Evolutionary conservation across 1,140 invertebrate genomes (phyloP).

Genomic region (Pemphigus obesinymphae): DNA sequence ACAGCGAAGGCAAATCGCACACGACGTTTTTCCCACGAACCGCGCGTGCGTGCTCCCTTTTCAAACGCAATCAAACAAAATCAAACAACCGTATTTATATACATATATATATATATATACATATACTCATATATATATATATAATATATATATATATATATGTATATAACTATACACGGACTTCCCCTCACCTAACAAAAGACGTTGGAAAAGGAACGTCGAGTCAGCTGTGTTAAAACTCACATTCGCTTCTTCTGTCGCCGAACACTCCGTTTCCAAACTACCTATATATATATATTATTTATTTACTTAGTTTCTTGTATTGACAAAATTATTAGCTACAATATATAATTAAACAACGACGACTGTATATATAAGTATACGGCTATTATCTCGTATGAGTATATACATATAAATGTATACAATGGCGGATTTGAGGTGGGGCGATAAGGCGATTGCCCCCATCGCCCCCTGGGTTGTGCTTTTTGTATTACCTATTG

Average conservation of each 20-base stretch:
- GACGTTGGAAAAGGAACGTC: neutral
- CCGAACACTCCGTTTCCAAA: neutral
- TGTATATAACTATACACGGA: neutral
- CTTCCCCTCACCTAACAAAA: slow-evolving; percentile 1
- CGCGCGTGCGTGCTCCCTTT: slow-evolving; percentile 1
- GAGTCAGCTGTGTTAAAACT: slow-evolving; percentile 22
- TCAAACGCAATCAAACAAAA: slow-evolving; percentile 39
- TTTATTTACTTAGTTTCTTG: neutral
- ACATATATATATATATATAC: neutral
- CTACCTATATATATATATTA: neutral
- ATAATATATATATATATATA: neutral
- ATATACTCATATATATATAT: neutral
- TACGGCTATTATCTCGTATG: no score
- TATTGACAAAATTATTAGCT: neutral
- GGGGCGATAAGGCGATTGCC: no score
- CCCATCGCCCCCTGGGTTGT: no score
- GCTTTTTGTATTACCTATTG: no score
- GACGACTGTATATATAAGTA: neutral
- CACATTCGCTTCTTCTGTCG: neutral
- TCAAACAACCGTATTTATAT: slow-evolving; percentile 16
- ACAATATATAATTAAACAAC: neutral
- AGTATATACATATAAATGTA: no score
- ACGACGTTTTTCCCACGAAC: slow-evolving; percentile 37
- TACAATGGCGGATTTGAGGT: no score
- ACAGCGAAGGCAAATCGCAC: slow-evolving; percentile 22